Evolutionary conservation across 2,797 vertebrate species (phyloP), one percentile per base, ranked within the genome.

Genomic region (Coreius guichenoti): DNA sequence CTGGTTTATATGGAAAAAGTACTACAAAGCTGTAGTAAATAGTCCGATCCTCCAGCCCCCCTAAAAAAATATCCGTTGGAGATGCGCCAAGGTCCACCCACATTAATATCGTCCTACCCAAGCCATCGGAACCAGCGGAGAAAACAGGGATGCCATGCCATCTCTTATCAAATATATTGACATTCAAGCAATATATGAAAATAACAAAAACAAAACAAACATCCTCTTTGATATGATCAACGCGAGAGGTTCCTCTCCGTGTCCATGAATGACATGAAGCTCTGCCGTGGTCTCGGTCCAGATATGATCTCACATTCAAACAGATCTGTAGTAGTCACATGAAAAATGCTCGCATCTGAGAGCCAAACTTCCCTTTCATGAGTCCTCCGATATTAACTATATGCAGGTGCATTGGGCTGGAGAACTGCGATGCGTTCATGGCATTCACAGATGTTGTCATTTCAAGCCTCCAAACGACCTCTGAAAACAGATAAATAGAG

Each of bases 131-230:
- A 86, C 87, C 85, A 87, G 86, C 84, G 78, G 84, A 87, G 83
- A 90, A 89, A 90, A 87, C 86, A 88, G 88, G 86, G 90, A 91
- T 91, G 89, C 90, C 87, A 86, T 84, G 88, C 90, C 90, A 90
- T 91, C 80, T 85, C 87, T 70, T n/a, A 86, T 79, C 75, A 78
- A 76, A 87, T 65, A 33, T 67, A 85, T 16, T 54, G 75, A 73
- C 70, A 72, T 49, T 65, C 47, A 65, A 74, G 47, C 45, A 33
- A 63, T 36, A 33, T 36, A 17, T 49, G 19, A 0, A 12, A 6
- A 29, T 12, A 63, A 49, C 6, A 7, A 33, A 33, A 56, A 29
- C 4, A 43, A 65, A 84, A 12, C 16, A 72, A 79, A 73, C 56
- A 85, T 65, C 68, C 77, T 83, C 31, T 36, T 47, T 84, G 31